These are phyloP conservation scores for Pyralis farinalis DNA, from an alignment of 2,888 invertebrate species.

Conservation along the genomic window DNA sequence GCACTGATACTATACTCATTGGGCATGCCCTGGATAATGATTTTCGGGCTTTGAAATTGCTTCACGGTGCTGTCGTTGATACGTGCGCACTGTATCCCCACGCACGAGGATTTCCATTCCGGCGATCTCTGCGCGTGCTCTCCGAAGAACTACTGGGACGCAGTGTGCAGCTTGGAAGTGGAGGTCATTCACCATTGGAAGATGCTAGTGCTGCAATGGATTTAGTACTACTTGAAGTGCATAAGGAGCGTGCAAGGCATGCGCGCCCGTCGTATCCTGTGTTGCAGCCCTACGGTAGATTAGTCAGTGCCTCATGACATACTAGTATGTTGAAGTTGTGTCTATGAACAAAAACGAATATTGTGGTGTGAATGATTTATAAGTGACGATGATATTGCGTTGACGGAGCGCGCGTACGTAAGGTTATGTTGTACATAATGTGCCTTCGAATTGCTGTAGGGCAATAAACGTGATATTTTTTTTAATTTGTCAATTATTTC, in stretches of 20 bases:
- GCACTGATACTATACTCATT: slow-evolving; percentile 92
- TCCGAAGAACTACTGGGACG: slow-evolving; percentile 86
- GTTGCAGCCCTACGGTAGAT: slow-evolving; percentile 68
- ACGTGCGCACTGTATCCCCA: slow-evolving; percentile 95
- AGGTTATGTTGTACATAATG: no score
- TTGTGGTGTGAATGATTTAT: slow-evolving; percentile 52
- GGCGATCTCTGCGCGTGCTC: slow-evolving; percentile 90
- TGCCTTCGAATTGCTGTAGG: slow-evolving; percentile 75
- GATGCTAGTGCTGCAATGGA: slow-evolving; percentile 96
- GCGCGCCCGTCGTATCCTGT: slow-evolving; percentile 42
- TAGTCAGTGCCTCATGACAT: slow-evolving; percentile 68
- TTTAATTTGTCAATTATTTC: slow-evolving; percentile 37
- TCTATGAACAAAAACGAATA: slow-evolving; percentile 53
- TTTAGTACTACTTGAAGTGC: slow-evolving; percentile 89
- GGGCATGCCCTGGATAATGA: slow-evolving; percentile 98
- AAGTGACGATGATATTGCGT: slow-evolving; percentile 67
- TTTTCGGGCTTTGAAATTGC: slow-evolving; percentile 90
- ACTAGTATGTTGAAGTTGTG: slow-evolving; percentile 49
- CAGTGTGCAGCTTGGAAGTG: slow-evolving; percentile 87
- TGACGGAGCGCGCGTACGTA: slow-evolving; percentile 74
- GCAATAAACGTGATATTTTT: slow-evolving; percentile 80
- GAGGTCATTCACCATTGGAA: slow-evolving; percentile 95
- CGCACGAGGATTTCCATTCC: slow-evolving; percentile 89
- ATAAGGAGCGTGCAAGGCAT: slow-evolving; percentile 50
- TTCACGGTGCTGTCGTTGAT: slow-evolving; percentile 93